Evolutionary conservation across 2,113 vertebrate genomes (phyloP).

Genomic region (Mustelus asterias): DNA sequence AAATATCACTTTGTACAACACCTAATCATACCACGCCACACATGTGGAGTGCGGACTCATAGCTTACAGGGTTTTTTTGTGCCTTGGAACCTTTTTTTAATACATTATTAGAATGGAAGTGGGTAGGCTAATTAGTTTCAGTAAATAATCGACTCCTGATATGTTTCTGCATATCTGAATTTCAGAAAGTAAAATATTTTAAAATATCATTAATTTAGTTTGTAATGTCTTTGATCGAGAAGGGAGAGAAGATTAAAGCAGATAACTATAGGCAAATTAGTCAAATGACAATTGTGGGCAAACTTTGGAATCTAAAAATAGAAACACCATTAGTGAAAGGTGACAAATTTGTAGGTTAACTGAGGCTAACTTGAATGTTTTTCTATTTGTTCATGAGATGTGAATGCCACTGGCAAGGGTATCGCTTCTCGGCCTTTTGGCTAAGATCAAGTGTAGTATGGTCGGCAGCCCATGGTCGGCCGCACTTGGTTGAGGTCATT

Average conservation of each 20-base stretch:
- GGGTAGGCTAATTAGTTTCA: not conserved
- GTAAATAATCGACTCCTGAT: not conserved
- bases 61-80: not conserved
- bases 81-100: not conserved
- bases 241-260: not conserved
- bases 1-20: slow-evolving; percentile 27
- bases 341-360: not conserved
- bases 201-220: not conserved
- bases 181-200: not conserved
- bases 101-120: not conserved
- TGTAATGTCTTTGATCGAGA: not conserved
- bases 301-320: not conserved
- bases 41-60: not conserved
- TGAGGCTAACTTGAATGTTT: not conserved
- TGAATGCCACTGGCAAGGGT: not conserved
- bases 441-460: too few relatives aligned
- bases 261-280: not conserved
- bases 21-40: not conserved
- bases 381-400: not conserved
- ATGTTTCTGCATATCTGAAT: not conserved
- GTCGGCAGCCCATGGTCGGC: too few relatives aligned
- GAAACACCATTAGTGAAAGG: not conserved
- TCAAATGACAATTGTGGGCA: not conserved
- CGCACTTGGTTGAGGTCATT: too few relatives aligned
- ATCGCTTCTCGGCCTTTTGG: too few relatives aligned